Base-by-base conservation (phyloP, 2,113 vertebrate genomes). In the Lanius collurio region DNA sequence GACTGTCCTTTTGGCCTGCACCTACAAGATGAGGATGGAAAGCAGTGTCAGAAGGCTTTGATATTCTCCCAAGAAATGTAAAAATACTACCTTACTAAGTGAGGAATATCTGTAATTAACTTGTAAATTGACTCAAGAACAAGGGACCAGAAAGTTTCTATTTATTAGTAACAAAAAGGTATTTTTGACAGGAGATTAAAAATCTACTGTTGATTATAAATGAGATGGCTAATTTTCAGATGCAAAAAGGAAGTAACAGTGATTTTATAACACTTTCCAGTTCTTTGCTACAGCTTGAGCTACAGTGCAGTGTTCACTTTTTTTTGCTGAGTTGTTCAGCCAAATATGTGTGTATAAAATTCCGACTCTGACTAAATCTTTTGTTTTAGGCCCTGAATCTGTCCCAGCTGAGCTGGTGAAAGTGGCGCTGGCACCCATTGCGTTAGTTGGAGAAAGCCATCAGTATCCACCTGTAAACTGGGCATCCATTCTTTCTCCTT, bases 381-480 rank as follows among this genome's bases (percentile, higher is more conserved):
- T 33, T 96, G 5, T 94, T 94, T 21, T 71, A 99, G 99, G 99
- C 83, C 99, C 99, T 69, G 99, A 99, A 85, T 88, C 97, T 49
- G 89, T 97, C 62, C 96, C 92, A 52, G 64, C 98, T 55, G 92
- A 94, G 20, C 82, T 98, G 89, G 98, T 99, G 42, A 98, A 98
- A 93, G 97, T 98, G 12, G 98, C 97, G 6, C 96, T 99, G 96
- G 97, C 97, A 52, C 92, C 99, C 12, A 95, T 99, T 93, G 97
- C 98, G 5, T 39, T 97, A n/a, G 98, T 98, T 46, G 99, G 99
- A 63, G 92, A 97, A 78, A 98, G 77, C 50, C 97, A 98, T 96
- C 99, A 99, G 93, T 99, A 98, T 93, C 99, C 99, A 20, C 99
- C 99, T 63, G 97, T 99, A 79, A 99, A 99, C 96, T 99, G 99